Conservation (phyloP, 2,113 vertebrate genomes). For the Cygnus atratus region DNA sequence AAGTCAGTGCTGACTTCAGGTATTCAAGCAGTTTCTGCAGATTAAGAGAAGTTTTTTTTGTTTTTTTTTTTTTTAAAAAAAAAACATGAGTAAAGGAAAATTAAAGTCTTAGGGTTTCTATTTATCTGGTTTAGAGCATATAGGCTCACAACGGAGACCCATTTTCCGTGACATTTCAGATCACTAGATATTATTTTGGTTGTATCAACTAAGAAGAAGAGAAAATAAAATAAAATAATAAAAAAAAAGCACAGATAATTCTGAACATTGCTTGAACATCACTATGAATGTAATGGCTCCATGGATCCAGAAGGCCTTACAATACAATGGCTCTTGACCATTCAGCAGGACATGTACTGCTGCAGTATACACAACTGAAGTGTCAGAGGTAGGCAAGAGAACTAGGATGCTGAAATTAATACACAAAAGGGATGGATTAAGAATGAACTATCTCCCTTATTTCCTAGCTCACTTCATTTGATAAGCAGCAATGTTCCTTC, state of each 20-base stretch:
- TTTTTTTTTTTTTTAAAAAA: not conserved
- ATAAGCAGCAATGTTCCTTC: not conserved
- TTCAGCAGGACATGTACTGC: not conserved
- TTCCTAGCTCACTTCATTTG: not conserved
- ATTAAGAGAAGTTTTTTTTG: not conserved
- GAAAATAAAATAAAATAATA: not conserved
- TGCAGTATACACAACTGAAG: not conserved
- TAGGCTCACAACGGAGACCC: not conserved
- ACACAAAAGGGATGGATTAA: not conserved
- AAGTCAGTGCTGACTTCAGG: not conserved
- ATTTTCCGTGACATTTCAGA: not conserved
- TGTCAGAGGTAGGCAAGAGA: not conserved
- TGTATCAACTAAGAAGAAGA: not conserved
- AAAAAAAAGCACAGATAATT: not conserved
- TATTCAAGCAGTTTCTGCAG: not conserved
- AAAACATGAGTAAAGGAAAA: not conserved
- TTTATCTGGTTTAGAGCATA: not conserved
- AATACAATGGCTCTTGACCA: not conserved
- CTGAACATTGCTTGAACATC: not conserved
- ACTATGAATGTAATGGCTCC: not conserved
- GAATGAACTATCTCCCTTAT: not conserved
- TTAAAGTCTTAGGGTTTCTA: not conserved
- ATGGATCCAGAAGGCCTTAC: not conserved
- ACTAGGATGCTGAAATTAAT: not conserved
- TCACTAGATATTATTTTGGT: not conserved